Conservation (phyloP, 2,888 invertebrate genomes). For the Apamea epomidion region DNA sequence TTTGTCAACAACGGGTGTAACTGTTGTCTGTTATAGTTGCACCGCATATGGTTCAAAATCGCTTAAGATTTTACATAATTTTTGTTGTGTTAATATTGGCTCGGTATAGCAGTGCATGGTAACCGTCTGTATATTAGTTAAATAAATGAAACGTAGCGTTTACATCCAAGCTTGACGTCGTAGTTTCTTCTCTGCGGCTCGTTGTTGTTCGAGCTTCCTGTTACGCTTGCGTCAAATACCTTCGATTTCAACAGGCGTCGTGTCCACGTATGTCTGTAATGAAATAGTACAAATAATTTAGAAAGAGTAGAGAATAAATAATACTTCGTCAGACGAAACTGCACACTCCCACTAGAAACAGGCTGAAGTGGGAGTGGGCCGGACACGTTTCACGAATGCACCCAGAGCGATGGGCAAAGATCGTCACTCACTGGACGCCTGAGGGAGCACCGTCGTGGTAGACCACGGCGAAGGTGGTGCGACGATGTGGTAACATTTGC, state of each 20-base stretch:
- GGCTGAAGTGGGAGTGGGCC: too few species aligned
- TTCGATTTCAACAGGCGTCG: not conserved
- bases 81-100: not conserved
- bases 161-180: constrained; percentile 20
- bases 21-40: not conserved
- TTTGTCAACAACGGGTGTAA: not conserved
- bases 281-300: not conserved
- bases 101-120: not conserved
- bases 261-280: constrained; percentile 17
- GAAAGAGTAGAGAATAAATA: not conserved
- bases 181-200: constrained; percentile 15
- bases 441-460: too few species aligned
- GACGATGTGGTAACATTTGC: too few species aligned
- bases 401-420: too few species aligned
- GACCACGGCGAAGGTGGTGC: too few species aligned
- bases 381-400: too few species aligned
- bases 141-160: not conserved
- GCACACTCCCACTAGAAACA: too few species aligned
- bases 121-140: not conserved
- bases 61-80: not conserved
- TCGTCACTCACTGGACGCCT: too few species aligned
- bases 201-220: constrained; percentile 10
- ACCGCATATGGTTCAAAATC: not conserved
- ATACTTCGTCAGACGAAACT: not conserved
- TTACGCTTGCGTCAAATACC: constrained; percentile 20